Conservation (phyloP, 2,888 invertebrate genomes). For the Leptogaster cylindrica region DNA sequence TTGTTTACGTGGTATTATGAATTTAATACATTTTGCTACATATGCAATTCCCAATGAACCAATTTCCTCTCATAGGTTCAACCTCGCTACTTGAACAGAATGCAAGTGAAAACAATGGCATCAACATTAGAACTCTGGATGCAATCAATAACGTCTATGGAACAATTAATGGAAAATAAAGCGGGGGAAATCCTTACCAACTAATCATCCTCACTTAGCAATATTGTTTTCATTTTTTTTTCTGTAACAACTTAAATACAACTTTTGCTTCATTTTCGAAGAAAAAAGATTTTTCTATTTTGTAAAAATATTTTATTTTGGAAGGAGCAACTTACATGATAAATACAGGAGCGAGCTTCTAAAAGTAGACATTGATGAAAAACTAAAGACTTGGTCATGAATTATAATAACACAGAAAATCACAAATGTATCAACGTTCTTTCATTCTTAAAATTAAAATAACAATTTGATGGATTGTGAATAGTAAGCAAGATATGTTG, state of each 20-base stretch:
- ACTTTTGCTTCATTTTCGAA: slow-evolving; percentile 5
- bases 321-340: slow-evolving; percentile 8
- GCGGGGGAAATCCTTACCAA: slow-evolving; percentile 62
- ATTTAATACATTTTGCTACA: too few relatives aligned
- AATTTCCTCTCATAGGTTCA: slow-evolving; percentile 63
- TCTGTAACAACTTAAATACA: slow-evolving; percentile 19
- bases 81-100: slow-evolving; percentile 72
- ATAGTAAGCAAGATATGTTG: background rate
- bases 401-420: slow-evolving; percentile 23
- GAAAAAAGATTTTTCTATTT: background rate
- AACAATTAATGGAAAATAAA: slow-evolving; percentile 61
- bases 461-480: background rate
- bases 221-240: background rate
- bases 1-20: background rate
- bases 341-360: background rate
- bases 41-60: background rate
- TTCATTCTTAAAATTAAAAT: slow-evolving; percentile 16
- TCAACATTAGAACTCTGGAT: slow-evolving; percentile 61
- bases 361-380: background rate
- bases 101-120: slow-evolving; percentile 61
- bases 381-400: background rate
- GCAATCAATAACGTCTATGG: slow-evolving; percentile 61
- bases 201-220: slow-evolving; percentile 48
- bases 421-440: slow-evolving; percentile 8
- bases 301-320: slow-evolving; percentile 19